Evolutionary conservation across 2,888 invertebrate species (phyloP), one percentile per base, ranked within the genome.

Genomic region (Tanaodytes sp.): DNA sequence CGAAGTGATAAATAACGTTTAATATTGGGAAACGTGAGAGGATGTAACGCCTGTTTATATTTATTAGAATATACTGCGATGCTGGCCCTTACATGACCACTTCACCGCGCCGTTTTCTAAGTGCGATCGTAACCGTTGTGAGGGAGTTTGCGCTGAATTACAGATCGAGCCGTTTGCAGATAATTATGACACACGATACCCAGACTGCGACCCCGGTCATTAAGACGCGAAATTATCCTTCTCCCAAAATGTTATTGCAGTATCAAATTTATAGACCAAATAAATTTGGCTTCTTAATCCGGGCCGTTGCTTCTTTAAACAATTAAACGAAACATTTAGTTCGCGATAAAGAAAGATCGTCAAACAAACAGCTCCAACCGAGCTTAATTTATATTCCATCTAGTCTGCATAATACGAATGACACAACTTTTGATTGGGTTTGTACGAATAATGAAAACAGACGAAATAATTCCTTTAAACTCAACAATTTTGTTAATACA

Each of bases 151-250:
- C 64, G 16, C 76, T 75, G 73, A 74, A 73, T 71, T 72, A 75
- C 75, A 74, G 76, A 71, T 74, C 69, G 72, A 75, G 75, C 76
- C 79, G 79, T 80, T 81, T 78, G 73, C 75, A 77, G 78, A 78
- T 83, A 84, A 83, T 83, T 82, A 81, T 83, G 80, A 82, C 77
- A 76, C 80, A 82, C 76, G 80, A 82, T 76, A 76, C 80, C 81
- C 76, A 59, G 62, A 69, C 72, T 75, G 72, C 65, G 66, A 73
- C 64, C 62, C 68, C 68, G 74, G 68, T 75, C 73, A 75, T 74
- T 73, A 67, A 42, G 42, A 49, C 64, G 45, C 42, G 61, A 62
- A 67, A 76, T 74, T 72, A 71, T 73, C 72, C 64, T 57, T 64
- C 49, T 63, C 49, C 64, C 31, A 51, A 52, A 59, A 33, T 58